Evolutionary conservation across 2,797 vertebrate genomes (phyloP).

Genomic region (Danio tinwini): DNA sequence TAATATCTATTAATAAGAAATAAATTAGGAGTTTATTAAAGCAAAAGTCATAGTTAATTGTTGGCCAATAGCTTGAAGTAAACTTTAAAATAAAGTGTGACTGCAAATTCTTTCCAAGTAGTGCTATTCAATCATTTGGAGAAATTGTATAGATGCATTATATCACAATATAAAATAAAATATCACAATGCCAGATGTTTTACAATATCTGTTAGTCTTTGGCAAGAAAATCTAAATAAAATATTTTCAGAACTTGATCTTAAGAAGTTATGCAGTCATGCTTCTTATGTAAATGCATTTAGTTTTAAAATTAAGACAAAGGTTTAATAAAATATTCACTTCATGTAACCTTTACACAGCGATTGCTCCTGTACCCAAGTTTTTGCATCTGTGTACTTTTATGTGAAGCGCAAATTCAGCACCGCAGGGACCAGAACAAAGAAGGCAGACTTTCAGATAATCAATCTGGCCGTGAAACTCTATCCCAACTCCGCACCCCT

Average conservation of each 20-base stretch:
- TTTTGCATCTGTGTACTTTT: slow-evolving; percentile 38
- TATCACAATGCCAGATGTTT: too few relatives aligned
- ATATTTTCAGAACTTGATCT: background rate
- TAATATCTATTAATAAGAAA: too few relatives aligned
- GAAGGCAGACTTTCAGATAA: slow-evolving; percentile 42
- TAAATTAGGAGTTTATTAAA: too few relatives aligned
- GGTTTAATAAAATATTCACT: background rate
- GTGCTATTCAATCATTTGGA: too few relatives aligned
- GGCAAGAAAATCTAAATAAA: background rate
- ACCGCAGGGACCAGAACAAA: slow-evolving; percentile 50
- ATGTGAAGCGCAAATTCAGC: slow-evolving; percentile 48
- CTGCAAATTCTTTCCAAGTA: too few relatives aligned
- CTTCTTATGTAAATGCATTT: background rate
- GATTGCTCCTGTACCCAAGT: slow-evolving; percentile 11
- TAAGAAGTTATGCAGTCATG: background rate
- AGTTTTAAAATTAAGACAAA: background rate
- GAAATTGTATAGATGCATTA: too few relatives aligned
- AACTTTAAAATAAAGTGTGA: too few relatives aligned
- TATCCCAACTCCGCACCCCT: slow-evolving; percentile 24
- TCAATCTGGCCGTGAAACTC: slow-evolving; percentile 41
- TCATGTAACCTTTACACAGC: slow-evolving; percentile 7
- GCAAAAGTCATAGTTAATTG: too few relatives aligned
- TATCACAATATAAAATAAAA: too few relatives aligned
- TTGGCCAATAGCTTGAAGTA: too few relatives aligned
- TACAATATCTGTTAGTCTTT: too few relatives aligned